A percentile compares a stretch with the other conserved stretches of the same genome.
Conservation (phyloP, 2,797 vertebrate species). For the Spheniscus humboldti region DNA sequence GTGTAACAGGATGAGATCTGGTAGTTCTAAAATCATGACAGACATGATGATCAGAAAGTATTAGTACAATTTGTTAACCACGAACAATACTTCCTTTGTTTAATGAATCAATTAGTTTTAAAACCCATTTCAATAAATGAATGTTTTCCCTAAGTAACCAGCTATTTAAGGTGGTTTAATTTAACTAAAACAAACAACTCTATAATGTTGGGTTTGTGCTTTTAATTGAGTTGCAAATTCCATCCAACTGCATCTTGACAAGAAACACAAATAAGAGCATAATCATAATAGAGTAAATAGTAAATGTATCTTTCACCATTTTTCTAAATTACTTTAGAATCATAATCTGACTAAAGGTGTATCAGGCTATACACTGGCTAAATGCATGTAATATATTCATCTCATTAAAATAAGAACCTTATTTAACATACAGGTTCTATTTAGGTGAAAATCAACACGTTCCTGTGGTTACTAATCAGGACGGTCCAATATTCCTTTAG, state of each 20-base stretch:
- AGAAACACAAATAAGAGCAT: not conserved
- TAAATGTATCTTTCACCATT: not conserved
- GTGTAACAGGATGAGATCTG: slow-evolving; percentile 10
- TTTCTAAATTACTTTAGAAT: not conserved
- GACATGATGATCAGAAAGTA: slow-evolving; percentile 29
- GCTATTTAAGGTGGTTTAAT: slow-evolving; percentile 28
- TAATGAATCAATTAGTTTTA: slow-evolving; percentile 46
- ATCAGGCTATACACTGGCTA: not conserved
- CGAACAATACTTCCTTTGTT: not conserved
- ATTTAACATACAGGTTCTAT: not conserved
- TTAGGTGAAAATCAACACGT: not conserved
- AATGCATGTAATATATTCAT: not conserved
- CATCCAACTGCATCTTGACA: not conserved
- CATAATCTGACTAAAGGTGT: not conserved
- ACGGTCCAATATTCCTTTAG: not conserved
- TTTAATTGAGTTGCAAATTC: slow-evolving; percentile 33
- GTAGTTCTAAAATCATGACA: slow-evolving; percentile 35
- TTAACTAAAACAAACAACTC: slow-evolving; percentile 49
- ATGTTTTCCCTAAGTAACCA: slow-evolving; percentile 18
- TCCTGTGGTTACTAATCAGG: not conserved
- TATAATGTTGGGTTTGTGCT: not conserved
- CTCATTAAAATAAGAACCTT: not conserved
- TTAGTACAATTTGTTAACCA: slow-evolving; percentile 24
- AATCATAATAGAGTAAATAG: not conserved
- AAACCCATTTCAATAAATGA: slow-evolving; percentile 15